Percentiles rank a stretch among this genome's conserved stretches.
Conservation (phyloP, 2,888 invertebrate species). For the Athalia cordata region DNA sequence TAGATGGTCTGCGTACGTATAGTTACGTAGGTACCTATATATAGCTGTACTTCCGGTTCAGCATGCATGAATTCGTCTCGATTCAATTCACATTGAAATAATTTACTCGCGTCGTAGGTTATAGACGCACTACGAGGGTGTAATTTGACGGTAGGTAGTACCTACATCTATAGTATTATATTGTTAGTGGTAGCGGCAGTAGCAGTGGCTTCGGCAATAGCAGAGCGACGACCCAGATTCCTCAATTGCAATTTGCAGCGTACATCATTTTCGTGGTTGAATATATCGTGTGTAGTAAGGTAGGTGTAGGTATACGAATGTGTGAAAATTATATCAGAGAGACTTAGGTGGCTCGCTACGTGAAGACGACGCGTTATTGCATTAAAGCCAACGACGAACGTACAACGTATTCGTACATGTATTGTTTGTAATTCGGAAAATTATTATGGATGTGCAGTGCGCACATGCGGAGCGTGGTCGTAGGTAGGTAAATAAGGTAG, state of each 20-base stretch:
- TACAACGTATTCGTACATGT: too few relatives aligned
- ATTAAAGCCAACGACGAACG: too few relatives aligned
- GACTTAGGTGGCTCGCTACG: too few relatives aligned
- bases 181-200: not conserved
- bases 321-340: not conserved
- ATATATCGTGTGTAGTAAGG: not conserved
- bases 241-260: slow-evolving; percentile 29
- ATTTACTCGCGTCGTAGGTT: not conserved
- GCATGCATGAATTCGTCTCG: slow-evolving; percentile 14
- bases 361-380: too few relatives aligned
- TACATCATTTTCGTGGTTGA: slow-evolving; percentile 6
- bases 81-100: slow-evolving; percentile 11
- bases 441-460: too few relatives aligned
- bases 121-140: not conserved
- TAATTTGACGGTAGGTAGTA: not conserved
- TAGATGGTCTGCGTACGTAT: too few relatives aligned
- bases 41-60: too few relatives aligned
- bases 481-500: too few relatives aligned
- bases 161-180: not conserved
- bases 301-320: not conserved
- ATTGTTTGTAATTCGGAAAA: too few relatives aligned
- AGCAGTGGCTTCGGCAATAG: not conserved
- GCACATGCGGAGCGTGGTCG: too few relatives aligned
- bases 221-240: slow-evolving; percentile 27
- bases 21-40: too few relatives aligned